Evolutionary conservation across 53 echinoderm and acorn worm genomes (phyloP).

Genomic region (Hippasteria phrygiana): DNA sequence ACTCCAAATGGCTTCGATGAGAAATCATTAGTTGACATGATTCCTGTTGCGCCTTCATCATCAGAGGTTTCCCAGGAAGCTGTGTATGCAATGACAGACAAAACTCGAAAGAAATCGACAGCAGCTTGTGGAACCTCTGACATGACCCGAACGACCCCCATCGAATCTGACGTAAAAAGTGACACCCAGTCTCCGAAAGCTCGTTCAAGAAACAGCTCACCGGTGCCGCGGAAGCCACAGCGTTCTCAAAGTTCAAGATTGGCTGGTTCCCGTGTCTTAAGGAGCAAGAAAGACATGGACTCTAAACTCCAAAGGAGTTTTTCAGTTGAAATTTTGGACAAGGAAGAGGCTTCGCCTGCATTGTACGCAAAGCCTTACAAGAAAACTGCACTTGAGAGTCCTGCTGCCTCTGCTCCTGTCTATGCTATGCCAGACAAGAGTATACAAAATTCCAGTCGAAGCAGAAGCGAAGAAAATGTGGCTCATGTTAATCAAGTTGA

Average conservation of each 20-base stretch:
- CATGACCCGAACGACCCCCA: neutral
- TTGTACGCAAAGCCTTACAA: neutral
- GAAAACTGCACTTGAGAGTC: no score
- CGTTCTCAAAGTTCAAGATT: neutral
- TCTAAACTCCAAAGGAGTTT: neutral
- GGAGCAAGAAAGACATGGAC: neutral
- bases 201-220: neutral
- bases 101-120: neutral
- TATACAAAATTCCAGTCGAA: neutral
- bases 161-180: neutral
- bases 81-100: conserved; percentile 8
- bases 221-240: neutral
- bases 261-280: neutral
- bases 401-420: neutral
- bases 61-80: neutral
- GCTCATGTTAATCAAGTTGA: neutral
- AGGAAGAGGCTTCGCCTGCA: neutral
- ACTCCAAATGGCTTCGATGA: neutral
- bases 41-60: neutral
- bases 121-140: neutral
- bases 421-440: conserved; percentile 1
- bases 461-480: neutral
- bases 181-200: neutral
- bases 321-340: neutral
- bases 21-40: no score